Percentiles rank a stretch among this genome's conserved stretches.
Conservation (phyloP, 2,113 vertebrate species). For the Tetraodon nigroviridis region DNA sequence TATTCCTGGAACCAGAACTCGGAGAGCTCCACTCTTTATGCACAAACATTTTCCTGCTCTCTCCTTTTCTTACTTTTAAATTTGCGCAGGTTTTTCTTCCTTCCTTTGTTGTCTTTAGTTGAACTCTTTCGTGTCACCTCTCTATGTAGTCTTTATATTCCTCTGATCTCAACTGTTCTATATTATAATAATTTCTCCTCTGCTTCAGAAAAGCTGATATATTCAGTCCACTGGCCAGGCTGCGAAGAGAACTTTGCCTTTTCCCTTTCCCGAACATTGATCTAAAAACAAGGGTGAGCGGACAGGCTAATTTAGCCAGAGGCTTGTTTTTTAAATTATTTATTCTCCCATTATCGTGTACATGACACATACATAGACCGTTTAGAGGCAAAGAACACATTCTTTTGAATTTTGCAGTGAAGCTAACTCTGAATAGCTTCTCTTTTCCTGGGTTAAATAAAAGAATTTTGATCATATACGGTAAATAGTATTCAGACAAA, state of each 20-base stretch:
- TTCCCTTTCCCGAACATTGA: slow-evolving; percentile 51
- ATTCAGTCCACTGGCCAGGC: slow-evolving; percentile 32
- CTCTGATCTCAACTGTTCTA: slow-evolving; percentile 8
- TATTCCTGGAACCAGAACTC: slow-evolving; percentile 38
- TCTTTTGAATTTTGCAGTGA: slow-evolving; percentile 19
- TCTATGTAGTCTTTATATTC: background rate
- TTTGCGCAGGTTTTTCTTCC: background rate
- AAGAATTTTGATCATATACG: background rate
- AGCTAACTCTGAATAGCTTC: slow-evolving; percentile 11
- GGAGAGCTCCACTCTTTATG: slow-evolving; percentile 6
- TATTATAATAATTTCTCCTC: slow-evolving; percentile 26
- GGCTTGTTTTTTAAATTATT: slow-evolving; percentile 63
- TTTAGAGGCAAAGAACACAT: slow-evolving; percentile 34
- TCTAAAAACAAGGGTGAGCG: slow-evolving; percentile 35
- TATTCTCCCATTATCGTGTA: slow-evolving; percentile 60
- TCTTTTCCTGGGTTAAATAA: background rate
- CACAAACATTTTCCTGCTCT: slow-evolving; percentile 22
- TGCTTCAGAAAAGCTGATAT: slow-evolving; percentile 22
- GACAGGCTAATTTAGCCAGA: slow-evolving; percentile 51
- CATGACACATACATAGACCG: slow-evolving; percentile 47
- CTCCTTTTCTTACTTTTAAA: background rate
- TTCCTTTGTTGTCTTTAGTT: background rate
- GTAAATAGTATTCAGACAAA: background rate
- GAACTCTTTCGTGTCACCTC: background rate
- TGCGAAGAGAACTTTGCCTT: slow-evolving; percentile 31